Base-by-base conservation (phyloP, 2,113 vertebrate genomes). In the Centrocercus urophasianus region DNA sequence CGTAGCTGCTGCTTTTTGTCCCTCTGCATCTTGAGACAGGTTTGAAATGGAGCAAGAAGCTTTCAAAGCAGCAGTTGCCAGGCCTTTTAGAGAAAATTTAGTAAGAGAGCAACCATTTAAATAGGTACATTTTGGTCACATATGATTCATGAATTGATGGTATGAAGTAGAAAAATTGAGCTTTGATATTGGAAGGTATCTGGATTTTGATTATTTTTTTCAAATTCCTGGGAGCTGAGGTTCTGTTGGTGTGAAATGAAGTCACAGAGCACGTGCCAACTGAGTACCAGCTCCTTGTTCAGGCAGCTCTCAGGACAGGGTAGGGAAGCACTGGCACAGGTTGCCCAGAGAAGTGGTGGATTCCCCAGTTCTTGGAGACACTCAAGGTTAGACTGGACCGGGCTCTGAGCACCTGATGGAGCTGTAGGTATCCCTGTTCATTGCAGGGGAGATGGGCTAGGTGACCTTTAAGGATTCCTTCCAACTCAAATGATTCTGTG, bases 1-100 rank as follows among this genome's bases (percentile, higher is more conserved):
- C 83, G 45, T 54, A 63, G 71, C 59, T 95, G 63, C 73, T 86
- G 81, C 90, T 81, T 78, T 70, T 74, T 56, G 25, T 32, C 38
- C 6, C 73, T 67, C 81, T 86, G 34, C 57, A 60, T 75, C n/a
- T 65, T 69, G 89, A 89, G 73, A 38, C 21, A 59, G 70, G 34
- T 59, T 91, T 83, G 48, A 78, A 87, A 34, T 28, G 75, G 56
- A 92, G 22, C 50, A 52, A 65, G 74, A 71, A 40, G 42, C 2
- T 40, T 76, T 42, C 38, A 60, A 59, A 82, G 43, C 32, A 61
- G 25, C 10, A 8, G 32, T 52, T 42, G 56, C 25, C 70, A 47
- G 54, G 20, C 16, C 4, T 76, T 84, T 87, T 75, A 52, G 22
- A 64, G 28, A 47, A 74, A 67, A 57, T 76, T 72, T 48, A 63